Conservation (phyloP, 2,888 invertebrate genomes). For the Hedychridium roseum region DNA sequence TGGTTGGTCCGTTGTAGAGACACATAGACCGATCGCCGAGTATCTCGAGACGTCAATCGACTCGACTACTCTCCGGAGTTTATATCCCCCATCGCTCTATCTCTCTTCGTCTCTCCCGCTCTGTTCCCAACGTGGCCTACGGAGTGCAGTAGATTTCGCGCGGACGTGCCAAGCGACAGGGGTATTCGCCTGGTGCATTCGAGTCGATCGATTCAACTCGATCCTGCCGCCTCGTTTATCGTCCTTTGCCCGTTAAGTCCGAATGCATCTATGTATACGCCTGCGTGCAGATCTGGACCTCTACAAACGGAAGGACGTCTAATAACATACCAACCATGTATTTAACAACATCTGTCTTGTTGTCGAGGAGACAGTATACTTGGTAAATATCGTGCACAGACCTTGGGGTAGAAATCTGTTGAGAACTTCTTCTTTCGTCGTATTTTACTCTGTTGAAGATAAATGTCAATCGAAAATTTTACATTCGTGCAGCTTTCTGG, state of each 20-base stretch:
- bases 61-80: conserved; percentile 22
- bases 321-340: no score
- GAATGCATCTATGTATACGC: no score
- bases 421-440: no score
- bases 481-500: no score
- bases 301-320: no score
- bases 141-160: conserved; percentile 25
- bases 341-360: no score
- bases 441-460: no score
- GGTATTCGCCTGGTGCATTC: conserved; percentile 11
- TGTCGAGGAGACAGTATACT: no score
- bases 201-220: conserved; percentile 18
- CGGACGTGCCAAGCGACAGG: conserved; percentile 19
- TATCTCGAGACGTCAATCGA: conserved; percentile 22
- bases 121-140: conserved; percentile 7
- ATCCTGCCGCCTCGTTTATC: conserved; percentile 8
- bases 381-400: no score
- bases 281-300: no score
- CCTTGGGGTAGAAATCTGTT: no score
- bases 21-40: conserved; percentile 20
- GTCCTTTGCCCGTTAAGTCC: conserved; percentile 1
- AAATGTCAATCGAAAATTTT: no score
- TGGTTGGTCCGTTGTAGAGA: conserved; percentile 14
- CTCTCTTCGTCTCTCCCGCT: conserved; percentile 11
- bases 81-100: conserved; percentile 10